These are phyloP conservation scores for Syngnathus rostellatus DNA, from an alignment of 2,797 vertebrate genomes.

Conservation along the genomic window DNA sequence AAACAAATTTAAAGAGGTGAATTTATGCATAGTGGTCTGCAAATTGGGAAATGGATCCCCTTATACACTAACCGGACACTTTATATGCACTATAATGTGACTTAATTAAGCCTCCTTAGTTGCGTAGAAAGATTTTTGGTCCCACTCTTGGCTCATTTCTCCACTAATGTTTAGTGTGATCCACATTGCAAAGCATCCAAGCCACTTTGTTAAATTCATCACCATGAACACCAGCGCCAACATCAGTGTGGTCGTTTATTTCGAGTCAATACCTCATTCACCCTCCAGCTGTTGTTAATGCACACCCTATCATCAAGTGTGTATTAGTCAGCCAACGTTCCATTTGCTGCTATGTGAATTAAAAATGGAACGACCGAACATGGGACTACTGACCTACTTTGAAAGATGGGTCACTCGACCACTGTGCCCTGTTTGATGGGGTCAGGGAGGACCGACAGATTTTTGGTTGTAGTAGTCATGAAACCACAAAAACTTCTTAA, in stretches of 20 bases:
- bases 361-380: neutral
- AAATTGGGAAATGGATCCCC: too few species aligned
- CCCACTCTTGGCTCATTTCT: neutral
- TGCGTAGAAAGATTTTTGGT: neutral
- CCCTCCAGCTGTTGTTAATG: neutral
- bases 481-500: too few species aligned
- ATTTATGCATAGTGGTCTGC: neutral
- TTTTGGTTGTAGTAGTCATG: neutral
- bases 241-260: neutral
- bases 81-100: neutral
- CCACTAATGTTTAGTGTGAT: neutral
- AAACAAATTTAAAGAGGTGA: too few species aligned
- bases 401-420: slow-evolving; percentile 1
- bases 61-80: neutral
- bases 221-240: neutral
- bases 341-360: slow-evolving; percentile 2
- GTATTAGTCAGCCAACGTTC: neutral
- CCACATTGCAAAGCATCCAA: neutral
- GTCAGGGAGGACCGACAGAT: neutral
- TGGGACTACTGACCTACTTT: neutral
- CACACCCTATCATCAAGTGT: neutral
- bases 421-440: neutral
- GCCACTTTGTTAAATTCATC: neutral
- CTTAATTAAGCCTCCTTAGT: neutral
- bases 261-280: neutral